These are phyloP conservation scores for Octodonta nipae DNA, from an alignment of 2,888 invertebrate genomes.

Conservation along the genomic window DNA sequence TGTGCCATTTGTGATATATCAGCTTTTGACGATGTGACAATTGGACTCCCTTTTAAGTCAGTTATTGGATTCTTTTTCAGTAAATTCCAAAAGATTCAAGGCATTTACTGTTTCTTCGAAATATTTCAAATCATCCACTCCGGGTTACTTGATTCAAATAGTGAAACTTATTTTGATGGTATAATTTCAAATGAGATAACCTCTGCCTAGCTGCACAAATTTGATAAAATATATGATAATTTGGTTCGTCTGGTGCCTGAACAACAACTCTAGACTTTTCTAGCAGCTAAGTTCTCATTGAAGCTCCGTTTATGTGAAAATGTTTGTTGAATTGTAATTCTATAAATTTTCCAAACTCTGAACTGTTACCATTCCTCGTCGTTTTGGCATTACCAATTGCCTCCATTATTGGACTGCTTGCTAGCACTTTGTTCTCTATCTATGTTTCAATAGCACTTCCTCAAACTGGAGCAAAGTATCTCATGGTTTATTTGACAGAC, in stretches of 20 bases:
- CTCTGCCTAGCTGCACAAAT: slow-evolving; percentile 69
- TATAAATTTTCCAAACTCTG: slow-evolving; percentile 92
- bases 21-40: no score
- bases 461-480: slow-evolving; percentile 92
- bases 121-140: slow-evolving; percentile 68
- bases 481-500: slow-evolving; percentile 96
- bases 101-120: slow-evolving; percentile 70
- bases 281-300: slow-evolving; percentile 91
- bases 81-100: slow-evolving; percentile 66
- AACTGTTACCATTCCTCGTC: slow-evolving; percentile 94
- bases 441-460: slow-evolving; percentile 75
- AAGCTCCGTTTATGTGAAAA: slow-evolving; percentile 80
- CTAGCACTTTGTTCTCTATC: slow-evolving; percentile 87
- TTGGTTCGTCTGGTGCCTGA: slow-evolving; percentile 83
- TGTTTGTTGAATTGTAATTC: slow-evolving; percentile 80
- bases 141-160: slow-evolving; percentile 71
- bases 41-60: no score
- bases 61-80: slow-evolving; percentile 55
- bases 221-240: slow-evolving; percentile 98
- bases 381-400: slow-evolving; percentile 98
- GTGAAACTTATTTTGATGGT: slow-evolving; percentile 63
- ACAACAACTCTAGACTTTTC: slow-evolving; percentile 96
- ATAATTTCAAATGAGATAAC: slow-evolving; percentile 60
- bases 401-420: slow-evolving; percentile 98
- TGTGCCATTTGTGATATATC: no score